Evolutionary conservation across 2,113 vertebrate genomes (phyloP).

Genomic region (Misgurnus anguillicaudatus): DNA sequence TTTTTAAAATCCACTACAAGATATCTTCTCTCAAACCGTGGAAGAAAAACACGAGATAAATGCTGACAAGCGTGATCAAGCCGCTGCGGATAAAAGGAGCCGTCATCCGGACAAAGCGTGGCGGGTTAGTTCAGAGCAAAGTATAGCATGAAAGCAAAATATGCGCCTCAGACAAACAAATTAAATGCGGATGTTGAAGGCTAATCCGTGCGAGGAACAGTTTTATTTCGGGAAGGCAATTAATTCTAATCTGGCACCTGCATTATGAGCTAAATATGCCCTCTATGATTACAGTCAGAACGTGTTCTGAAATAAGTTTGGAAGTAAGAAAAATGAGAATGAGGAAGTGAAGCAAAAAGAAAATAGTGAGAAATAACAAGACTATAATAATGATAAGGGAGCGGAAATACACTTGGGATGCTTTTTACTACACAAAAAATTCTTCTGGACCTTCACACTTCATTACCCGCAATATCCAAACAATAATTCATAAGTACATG

Average conservation of each 20-base stretch:
- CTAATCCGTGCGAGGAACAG: slow-evolving; percentile 12
- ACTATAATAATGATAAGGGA: not conserved
- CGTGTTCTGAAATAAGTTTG: not conserved
- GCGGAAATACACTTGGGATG: not conserved
- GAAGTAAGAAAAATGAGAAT: not conserved
- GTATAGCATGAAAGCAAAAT: not conserved
- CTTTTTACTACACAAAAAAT: not conserved
- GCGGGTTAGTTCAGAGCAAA: not conserved
- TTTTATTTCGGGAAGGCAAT: slow-evolving; percentile 32
- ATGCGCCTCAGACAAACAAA: slow-evolving; percentile 13
- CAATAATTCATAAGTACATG: not conserved
- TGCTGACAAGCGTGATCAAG: not conserved
- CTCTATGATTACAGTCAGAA: slow-evolving; percentile 1
- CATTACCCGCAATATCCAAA: no score
- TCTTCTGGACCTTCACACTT: not conserved
- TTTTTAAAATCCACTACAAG: slow-evolving; percentile 40
- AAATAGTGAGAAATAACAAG: not conserved
- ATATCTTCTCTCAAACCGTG: not conserved
- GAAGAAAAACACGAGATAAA: slow-evolving; percentile 15
- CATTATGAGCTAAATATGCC: not conserved
- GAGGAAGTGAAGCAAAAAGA: slow-evolving; percentile 1
- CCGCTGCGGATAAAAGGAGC: slow-evolving; percentile 7
- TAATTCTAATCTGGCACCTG: slow-evolving; percentile 38
- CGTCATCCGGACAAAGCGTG: slow-evolving; percentile 2
- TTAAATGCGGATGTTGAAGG: not conserved